Evolutionary conservation across 2,113 vertebrate species (phyloP), one percentile per base, ranked within the genome.

Genomic region (Scatophagus argus): DNA sequence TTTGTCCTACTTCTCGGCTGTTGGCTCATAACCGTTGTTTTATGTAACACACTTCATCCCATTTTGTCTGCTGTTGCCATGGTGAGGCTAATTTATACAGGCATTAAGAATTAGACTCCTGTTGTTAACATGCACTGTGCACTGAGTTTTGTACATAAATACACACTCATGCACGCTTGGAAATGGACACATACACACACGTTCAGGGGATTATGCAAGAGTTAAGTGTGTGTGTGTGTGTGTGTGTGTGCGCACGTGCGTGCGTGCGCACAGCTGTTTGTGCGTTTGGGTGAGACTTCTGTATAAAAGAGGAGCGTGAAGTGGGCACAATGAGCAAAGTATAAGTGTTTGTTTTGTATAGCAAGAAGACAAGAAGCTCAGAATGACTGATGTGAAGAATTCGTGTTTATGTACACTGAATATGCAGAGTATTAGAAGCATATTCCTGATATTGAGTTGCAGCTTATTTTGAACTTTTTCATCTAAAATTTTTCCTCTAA

Each of bases 61-160:
- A 82, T 86, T 93, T 94, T 92, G 87, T 93, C 87, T 93, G 77
- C 89, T 76, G 93, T 94, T 95, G 91, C 93, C 89, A 94, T 93
- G 93, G 93, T 67, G 88, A 92, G 74, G 72, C 86, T 91, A 78
- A 91, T 94, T 94, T 93, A 92, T 92, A 91, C 86, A 82, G 83
- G 80, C 85, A 78, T 88, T 88, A 82, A 83, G 81, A 87, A 92
- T 91, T 88, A 89, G 85, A 61, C 83, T 85, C 73, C 75, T 82
- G 75, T 89, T 87, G 86, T 87, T 85, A 89, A 87, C 72, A 76
- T 66, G 79, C 68, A 58, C 66, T 32, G 51, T 23, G 29, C 74
- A 54, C 61, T 81, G 82, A 82, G 32, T 81, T 80, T 71, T 81
- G 67, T 60, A 72, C 60, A 32, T 21, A 54, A 8, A 64, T 51